phyloP scores from a whole-genome alignment of 1,140 invertebrate genomes.

The Spodoptera litura region DNA sequence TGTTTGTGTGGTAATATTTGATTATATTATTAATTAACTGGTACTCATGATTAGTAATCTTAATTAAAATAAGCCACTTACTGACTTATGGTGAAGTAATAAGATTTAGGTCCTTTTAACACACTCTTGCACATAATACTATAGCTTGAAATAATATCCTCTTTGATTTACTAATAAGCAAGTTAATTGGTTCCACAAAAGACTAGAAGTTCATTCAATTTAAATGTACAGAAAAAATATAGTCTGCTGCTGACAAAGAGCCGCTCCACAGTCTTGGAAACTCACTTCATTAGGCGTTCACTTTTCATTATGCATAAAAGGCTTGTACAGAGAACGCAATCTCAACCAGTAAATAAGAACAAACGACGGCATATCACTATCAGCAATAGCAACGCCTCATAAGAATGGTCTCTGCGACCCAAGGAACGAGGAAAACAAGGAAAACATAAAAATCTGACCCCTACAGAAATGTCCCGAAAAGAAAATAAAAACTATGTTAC shows the following conservation, averaged over 20 bases:
- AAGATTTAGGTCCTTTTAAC: too few species aligned
- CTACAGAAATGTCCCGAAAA: slow-evolving; percentile 30
- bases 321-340: slow-evolving; percentile 7
- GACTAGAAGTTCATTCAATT: too few species aligned
- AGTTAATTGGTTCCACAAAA: too few species aligned
- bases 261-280: not conserved
- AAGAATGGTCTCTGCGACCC: slow-evolving; percentile 35
- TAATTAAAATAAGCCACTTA: not conserved
- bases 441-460: slow-evolving; percentile 45
- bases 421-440: slow-evolving; percentile 21
- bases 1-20: too few species aligned
- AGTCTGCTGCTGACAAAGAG: too few species aligned
- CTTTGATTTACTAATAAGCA: too few species aligned
- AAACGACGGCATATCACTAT: slow-evolving; percentile 34
- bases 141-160: too few species aligned
- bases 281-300: slow-evolving; percentile 1
- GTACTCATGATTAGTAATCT: not conserved
- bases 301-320: not conserved
- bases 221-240: too few species aligned
- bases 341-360: slow-evolving; percentile 40
- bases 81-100: too few species aligned
- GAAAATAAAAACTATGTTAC: slow-evolving; percentile 45
- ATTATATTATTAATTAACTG: not conserved
- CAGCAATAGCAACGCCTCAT: slow-evolving; percentile 35
- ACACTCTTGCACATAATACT: too few species aligned